phyloP scores from a whole-genome alignment of 2,113 vertebrate genomes.

The Hypocryptadius cinnamomeus region DNA sequence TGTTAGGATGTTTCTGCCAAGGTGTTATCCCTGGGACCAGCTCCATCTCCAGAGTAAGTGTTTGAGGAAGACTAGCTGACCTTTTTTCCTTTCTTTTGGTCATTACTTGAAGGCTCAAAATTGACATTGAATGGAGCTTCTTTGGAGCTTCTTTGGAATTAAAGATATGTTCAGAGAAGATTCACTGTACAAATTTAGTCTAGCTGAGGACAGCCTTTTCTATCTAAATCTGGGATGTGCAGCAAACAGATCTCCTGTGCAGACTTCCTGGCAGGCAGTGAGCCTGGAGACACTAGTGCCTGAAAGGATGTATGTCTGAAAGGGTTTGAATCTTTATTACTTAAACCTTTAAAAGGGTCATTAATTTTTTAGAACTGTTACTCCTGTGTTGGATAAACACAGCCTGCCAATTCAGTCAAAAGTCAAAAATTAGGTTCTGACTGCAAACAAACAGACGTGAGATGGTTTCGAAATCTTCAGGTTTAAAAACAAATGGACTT shows the following conservation, averaged over 20 bases:
- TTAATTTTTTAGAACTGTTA: not conserved
- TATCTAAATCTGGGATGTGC: not conserved
- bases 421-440: not conserved
- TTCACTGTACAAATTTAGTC: not conserved
- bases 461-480: rapidly evolving
- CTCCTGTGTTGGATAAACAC: not conserved
- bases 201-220: not conserved
- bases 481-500: not conserved
- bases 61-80: not conserved
- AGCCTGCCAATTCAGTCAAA: not conserved
- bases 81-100: not conserved
- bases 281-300: not conserved
- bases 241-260: not conserved
- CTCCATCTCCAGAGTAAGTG: not conserved
- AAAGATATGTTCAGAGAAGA: not conserved
- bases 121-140: not conserved
- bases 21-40: not conserved
- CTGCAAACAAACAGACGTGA: not conserved
- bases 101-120: not conserved
- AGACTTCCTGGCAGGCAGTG: not conserved
- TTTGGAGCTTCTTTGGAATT: not conserved
- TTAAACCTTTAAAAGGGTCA: not conserved
- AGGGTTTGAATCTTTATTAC: not conserved
- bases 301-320: not conserved
- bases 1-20: not conserved